Conservation (phyloP, 30 jellyfish, hydroid and myxozoan species). For the Cassiopea xamachana region DNA sequence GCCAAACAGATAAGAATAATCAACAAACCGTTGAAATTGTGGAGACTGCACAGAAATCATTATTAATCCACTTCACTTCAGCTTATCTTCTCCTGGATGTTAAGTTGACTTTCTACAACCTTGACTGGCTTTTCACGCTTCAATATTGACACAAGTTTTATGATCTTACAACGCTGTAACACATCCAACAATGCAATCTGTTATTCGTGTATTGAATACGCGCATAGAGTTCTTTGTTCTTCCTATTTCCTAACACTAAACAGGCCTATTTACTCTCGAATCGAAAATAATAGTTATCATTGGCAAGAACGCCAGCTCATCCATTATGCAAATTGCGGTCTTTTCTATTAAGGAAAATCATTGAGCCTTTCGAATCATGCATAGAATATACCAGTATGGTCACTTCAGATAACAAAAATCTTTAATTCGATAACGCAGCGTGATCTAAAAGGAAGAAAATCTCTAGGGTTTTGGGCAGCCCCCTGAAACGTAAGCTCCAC, state of each 20-base stretch:
- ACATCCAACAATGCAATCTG: neutral
- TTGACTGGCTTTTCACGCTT: neutral
- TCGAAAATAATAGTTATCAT: neutral
- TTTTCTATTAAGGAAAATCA: neutral
- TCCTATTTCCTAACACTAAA: neutral
- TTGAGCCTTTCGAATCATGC: neutral
- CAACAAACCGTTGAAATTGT: too few species aligned
- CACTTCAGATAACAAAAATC: neutral
- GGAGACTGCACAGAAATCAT: too few species aligned
- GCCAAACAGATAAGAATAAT: too few species aligned
- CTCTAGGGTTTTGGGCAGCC: neutral
- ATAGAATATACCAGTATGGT: neutral
- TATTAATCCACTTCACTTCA: too few species aligned
- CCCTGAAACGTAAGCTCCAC: too few species aligned
- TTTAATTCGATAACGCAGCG: neutral
- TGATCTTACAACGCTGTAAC: neutral
- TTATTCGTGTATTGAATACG: neutral
- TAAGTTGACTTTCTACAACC: neutral
- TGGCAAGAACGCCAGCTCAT: neutral
- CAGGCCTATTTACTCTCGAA: neutral
- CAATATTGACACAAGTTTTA: neutral
- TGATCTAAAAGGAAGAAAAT: neutral
- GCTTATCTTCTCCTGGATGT: neutral
- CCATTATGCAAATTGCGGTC: slow-evolving; percentile 7
- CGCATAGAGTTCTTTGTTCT: neutral